Base-by-base conservation (phyloP, 2,797 vertebrate genomes). In the Chrysocyon brachyurus region DNA sequence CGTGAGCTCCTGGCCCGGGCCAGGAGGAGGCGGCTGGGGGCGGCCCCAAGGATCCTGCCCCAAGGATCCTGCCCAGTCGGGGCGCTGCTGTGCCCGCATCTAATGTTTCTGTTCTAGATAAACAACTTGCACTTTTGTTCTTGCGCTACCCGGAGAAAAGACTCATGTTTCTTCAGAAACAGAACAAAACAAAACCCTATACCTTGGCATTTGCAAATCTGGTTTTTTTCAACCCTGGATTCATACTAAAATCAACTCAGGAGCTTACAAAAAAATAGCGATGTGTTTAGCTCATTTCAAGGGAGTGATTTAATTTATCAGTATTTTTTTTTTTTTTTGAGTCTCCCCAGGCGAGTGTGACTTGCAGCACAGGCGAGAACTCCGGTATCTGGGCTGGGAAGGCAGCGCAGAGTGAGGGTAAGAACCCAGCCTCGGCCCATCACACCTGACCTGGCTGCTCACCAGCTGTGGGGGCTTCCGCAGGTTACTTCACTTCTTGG, bases 101-200 rank as follows among this genome's bases (percentile, higher is more conserved):
- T 77, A 40, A 52, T 85, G 33, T 88, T 92, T 92, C 72, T 91
- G 64, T 73, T 85, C 56, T 57, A 91, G 70, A 79, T 82, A 95
- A 97, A 90, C 75, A 87, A 40, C 66, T 28, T 82, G 90, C 85
- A 57, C 40, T 75, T 97, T 40, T 89, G 54, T 85, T 90, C 59
- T 87, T 57, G 31, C 5, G 61, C 36, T 84, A 21, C 46, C 77
- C 11, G 2, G 52, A 94, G 64, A 68, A 68, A 95, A 86, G 87
- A 95, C 10, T 88, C 72, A 4, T 57, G 10, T 83, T 70, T 96
- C 57, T 94, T 90, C 33, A 73, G 72, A 26, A 28, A 68, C 75
- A 86, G 28, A 0, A 14, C 31, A 9, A 15, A 68, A 68, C 64
- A 9, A 24, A 46, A 46, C 40, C 40, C 28, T 83, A 9, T 75